phyloP scores from a whole-genome alignment of 2,888 invertebrate genomes.

The Macrophya alboannulata region DNA sequence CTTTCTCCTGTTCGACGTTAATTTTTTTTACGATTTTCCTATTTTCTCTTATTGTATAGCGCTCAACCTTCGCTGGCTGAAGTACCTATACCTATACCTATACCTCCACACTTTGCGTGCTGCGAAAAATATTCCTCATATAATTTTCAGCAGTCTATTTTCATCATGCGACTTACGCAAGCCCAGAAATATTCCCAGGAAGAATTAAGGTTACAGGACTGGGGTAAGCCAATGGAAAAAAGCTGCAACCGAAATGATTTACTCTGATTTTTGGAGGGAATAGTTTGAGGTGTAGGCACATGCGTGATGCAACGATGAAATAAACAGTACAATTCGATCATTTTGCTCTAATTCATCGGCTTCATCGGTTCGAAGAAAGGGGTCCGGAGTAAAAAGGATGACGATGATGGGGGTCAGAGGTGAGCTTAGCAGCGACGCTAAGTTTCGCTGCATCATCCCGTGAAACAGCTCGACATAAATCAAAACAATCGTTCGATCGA shows the following conservation, averaged over 20 bases:
- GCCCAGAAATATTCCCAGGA: neutral
- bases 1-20: conserved; percentile 67
- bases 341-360: conserved; percentile 56
- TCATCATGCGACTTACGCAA: neutral
- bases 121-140: neutral
- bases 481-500: conserved; percentile 58
- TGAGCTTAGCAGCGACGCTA: conserved; percentile 42
- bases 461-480: conserved; percentile 58
- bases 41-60: conserved; percentile 40
- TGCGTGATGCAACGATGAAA: conserved; percentile 25
- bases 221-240: neutral
- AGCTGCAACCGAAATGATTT: too few relatives aligned
- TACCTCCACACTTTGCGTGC: neutral
- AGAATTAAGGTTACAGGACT: neutral
- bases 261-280: too few relatives aligned
- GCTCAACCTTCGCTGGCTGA: neutral
- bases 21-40: conserved; percentile 47
- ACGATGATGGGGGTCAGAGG: conserved; percentile 52
- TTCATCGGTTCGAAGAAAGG: conserved; percentile 40
- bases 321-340: conserved; percentile 15
- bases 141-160: neutral
- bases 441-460: conserved; percentile 57
- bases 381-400: neutral
- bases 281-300: too few relatives aligned
- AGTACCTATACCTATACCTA: neutral